Evolutionary conservation across 2,888 invertebrate species (phyloP).

Genomic region (Pandemis cinnamomeana): DNA sequence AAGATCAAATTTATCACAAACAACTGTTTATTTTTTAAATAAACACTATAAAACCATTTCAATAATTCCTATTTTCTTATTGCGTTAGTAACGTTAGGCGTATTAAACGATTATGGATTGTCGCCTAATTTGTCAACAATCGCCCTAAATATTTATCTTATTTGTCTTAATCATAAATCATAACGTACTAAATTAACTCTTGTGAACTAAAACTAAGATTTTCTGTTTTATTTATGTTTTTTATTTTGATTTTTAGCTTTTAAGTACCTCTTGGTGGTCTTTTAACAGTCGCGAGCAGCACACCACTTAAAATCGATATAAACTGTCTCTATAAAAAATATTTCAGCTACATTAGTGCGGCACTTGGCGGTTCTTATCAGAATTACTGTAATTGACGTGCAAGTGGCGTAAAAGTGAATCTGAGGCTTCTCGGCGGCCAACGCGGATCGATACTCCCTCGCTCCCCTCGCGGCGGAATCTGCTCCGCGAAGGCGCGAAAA

Average conservation of each 20-base stretch:
- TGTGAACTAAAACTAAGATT: too few relatives aligned
- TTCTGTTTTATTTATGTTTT: too few relatives aligned
- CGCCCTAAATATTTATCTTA: too few relatives aligned
- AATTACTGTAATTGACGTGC: slow-evolving; percentile 62
- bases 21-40: too few relatives aligned
- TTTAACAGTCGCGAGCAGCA: not conserved
- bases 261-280: not conserved
- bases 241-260: not conserved
- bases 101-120: too few relatives aligned
- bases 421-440: slow-evolving; percentile 54
- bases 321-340: slow-evolving; percentile 14
- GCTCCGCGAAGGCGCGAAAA: slow-evolving; percentile 41
- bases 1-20: too few relatives aligned
- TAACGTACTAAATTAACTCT: too few relatives aligned
- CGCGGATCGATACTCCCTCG: slow-evolving; percentile 58
- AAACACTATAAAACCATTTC: not conserved
- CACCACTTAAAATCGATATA: slow-evolving; percentile 3
- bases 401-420: slow-evolving; percentile 71
- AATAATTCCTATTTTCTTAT: too few relatives aligned
- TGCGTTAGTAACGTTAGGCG: too few relatives aligned
- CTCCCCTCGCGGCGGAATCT: slow-evolving; percentile 41
- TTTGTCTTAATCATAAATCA: too few relatives aligned
- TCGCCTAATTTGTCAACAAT: too few relatives aligned
- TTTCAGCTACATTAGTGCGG: slow-evolving; percentile 40
- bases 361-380: slow-evolving; percentile 53